Conservation (phyloP, 2,113 vertebrate species). For the Camarhynchus parvulus region DNA sequence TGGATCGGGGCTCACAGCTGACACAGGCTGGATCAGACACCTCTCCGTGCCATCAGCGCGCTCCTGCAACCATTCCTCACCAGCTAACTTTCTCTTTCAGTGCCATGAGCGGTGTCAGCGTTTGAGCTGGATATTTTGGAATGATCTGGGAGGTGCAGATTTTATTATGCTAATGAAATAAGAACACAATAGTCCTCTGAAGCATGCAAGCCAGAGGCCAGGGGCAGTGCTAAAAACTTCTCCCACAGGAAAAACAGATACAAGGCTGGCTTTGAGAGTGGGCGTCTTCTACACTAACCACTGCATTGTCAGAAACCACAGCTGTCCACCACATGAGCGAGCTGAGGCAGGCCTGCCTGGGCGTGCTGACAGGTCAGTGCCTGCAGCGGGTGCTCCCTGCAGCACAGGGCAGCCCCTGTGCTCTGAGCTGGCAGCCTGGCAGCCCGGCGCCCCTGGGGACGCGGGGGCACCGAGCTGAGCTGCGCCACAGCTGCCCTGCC, state of each 20-base stretch:
- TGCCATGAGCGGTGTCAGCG: neutral
- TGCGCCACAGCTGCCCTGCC: neutral
- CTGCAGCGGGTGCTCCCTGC: neutral
- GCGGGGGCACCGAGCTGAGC: rapidly evolving
- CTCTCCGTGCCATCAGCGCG: neutral
- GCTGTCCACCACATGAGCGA: slow-evolving; percentile 60
- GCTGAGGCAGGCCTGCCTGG: neutral
- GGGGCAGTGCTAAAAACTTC: slow-evolving; percentile 29
- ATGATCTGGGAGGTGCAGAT: slow-evolving; percentile 30
- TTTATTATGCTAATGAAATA: slow-evolving; percentile 38
- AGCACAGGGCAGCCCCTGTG: neutral
- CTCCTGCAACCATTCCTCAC: neutral
- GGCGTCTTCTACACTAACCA: slow-evolving; percentile 35
- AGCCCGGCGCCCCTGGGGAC: rapidly evolving
- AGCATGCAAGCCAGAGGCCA: slow-evolving; percentile 7
- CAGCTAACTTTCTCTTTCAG: neutral
- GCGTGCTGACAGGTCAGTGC: neutral
- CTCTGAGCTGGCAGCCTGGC: rapidly evolving
- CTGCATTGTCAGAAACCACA: slow-evolving; percentile 7
- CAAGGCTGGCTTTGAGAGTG: slow-evolving; percentile 50
- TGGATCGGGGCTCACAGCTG: neutral
- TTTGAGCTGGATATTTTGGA: neutral
- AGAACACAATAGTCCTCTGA: slow-evolving; percentile 13
- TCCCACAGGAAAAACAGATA: slow-evolving; percentile 60
- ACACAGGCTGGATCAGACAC: neutral